Evolutionary conservation across 2,797 vertebrate species (phyloP).

Genomic region (Synaphobranchus kaupii): DNA sequence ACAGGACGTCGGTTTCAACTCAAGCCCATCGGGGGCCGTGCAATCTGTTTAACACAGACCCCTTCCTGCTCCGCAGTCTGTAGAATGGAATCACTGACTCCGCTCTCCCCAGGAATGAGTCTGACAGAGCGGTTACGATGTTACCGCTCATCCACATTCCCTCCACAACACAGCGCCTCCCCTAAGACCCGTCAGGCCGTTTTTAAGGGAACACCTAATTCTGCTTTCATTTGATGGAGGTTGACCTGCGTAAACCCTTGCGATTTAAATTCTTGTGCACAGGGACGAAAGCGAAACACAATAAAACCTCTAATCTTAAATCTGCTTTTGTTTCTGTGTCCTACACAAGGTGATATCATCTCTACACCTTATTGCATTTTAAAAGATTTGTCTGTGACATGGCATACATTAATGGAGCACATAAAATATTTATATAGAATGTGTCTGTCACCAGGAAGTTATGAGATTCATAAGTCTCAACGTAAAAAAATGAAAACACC

Average conservation of each 20-base stretch:
- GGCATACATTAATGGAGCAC: not conserved
- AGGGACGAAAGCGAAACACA: constrained; percentile 31
- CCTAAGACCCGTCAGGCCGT: constrained; percentile 33
- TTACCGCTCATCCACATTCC: constrained; percentile 30
- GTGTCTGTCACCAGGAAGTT: not conserved
- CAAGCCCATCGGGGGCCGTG: not conserved
- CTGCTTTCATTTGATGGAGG: constrained; percentile 40
- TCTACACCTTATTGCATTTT: not conserved
- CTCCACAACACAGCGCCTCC: constrained; percentile 16
- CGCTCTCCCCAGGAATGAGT: constrained; percentile 5
- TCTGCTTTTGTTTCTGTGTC: not conserved
- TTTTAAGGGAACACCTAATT: constrained; percentile 48
- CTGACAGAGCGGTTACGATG: constrained; percentile 40
- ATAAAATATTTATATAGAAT: not conserved
- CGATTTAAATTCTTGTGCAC: constrained; percentile 38
- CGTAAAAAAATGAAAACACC: not conserved
- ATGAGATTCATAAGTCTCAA: not conserved
- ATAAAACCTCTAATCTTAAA: constrained; percentile 44
- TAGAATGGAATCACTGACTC: constrained; percentile 18
- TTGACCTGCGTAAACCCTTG: constrained; percentile 32
- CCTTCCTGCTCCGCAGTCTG: not conserved
- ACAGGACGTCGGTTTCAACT: not conserved
- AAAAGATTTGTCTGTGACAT: not conserved
- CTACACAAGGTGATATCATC: not conserved
- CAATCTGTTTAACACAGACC: not conserved